Evolutionary conservation across 64 coral and sea anemone species (phyloP).

Genomic region (Hydrozoanthus tunicans): DNA sequence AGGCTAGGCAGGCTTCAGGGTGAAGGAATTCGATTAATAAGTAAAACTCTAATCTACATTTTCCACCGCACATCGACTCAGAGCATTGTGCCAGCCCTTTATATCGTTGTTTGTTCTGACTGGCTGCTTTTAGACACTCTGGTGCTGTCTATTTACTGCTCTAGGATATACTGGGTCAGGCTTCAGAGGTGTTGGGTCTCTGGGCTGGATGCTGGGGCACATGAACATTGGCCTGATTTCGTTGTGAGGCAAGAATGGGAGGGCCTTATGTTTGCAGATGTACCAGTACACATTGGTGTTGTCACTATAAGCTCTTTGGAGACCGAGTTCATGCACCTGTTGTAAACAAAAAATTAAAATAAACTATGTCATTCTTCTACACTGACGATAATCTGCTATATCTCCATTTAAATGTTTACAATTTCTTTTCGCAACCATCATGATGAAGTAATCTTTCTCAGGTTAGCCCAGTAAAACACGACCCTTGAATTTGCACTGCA

Average conservation of each 20-base stretch:
- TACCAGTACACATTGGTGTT: constrained; percentile 19
- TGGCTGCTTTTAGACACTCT: constrained; percentile 20
- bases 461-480: too few species aligned
- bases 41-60: constrained; percentile 37
- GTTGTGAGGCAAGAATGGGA: constrained; percentile 11
- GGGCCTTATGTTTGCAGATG: constrained; percentile 24
- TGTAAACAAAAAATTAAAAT: constrained; percentile 2
- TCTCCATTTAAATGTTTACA: not conserved
- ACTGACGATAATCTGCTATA: not conserved
- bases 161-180: not conserved
- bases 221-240: constrained; percentile 48
- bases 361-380: not conserved
- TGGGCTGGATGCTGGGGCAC: constrained; percentile 19
- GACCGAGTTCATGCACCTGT: constrained; percentile 48
- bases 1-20: constrained; percentile 21
- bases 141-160: constrained; percentile 9
- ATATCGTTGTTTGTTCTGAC: constrained; percentile 46
- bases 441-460: not conserved
- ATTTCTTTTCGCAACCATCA: not conserved
- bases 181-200: not conserved
- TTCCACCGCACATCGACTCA: constrained; percentile 40
- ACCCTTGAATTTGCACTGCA: too few species aligned
- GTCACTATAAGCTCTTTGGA: constrained; percentile 17
- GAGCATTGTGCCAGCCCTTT: constrained; percentile 49
- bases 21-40: constrained; percentile 41